Evolutionary conservation across 35 echinoderm and acorn worm species (phyloP).

Genomic region (Nesometra sesokonis): DNA sequence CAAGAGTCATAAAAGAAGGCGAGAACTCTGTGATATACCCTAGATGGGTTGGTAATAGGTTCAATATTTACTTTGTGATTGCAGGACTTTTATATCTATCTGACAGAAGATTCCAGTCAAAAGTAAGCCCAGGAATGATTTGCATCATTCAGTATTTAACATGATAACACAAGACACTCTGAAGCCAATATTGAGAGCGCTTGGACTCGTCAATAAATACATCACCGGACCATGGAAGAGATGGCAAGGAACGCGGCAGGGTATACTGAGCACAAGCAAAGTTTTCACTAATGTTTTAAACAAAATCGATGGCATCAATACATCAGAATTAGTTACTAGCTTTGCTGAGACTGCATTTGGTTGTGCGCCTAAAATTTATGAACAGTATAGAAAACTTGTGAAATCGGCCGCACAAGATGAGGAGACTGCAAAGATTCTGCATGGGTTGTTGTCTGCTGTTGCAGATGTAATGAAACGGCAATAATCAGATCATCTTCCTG

Average conservation of each 20-base stretch:
- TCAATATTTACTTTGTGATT: constrained; percentile 29
- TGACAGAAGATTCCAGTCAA: neutral
- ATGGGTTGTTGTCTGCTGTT: neutral
- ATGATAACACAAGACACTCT: neutral
- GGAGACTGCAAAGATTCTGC: neutral
- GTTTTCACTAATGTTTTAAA: too few relatives aligned
- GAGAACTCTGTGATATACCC: constrained; percentile 15
- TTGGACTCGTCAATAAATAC: neutral
- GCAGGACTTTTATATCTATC: constrained; percentile 8
- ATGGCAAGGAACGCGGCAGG: neutral
- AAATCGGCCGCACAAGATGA: neutral
- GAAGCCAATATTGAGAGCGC: neutral
- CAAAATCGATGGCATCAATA: too few relatives aligned
- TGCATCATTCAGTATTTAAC: neutral
- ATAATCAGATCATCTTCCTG: neutral
- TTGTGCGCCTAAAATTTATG: neutral
- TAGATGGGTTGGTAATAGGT: constrained; percentile 21
- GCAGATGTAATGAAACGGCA: neutral
- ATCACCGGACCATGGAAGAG: neutral
- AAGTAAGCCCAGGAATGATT: constrained; percentile 24
- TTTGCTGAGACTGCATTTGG: neutral
- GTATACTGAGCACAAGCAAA: constrained; percentile 7
- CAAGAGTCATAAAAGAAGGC: neutral
- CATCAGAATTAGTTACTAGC: too few relatives aligned
- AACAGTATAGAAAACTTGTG: neutral